These are phyloP conservation scores for Bombycilla garrulus DNA, from an alignment of 2,113 vertebrate species.

Conservation along the genomic window DNA sequence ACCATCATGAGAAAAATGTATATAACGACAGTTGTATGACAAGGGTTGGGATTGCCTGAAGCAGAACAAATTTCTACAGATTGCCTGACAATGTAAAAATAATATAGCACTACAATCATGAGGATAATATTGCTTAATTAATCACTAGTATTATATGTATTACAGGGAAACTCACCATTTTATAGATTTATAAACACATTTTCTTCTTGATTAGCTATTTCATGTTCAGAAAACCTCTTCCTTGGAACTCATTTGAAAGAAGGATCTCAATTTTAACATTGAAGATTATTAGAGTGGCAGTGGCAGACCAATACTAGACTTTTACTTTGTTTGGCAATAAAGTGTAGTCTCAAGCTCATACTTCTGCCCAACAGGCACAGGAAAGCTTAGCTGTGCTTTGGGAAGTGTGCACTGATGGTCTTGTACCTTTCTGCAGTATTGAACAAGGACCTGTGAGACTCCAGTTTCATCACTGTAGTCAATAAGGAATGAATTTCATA, in stretches of 20 bases:
- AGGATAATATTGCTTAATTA: constrained; percentile 34
- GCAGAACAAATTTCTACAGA: constrained; percentile 34
- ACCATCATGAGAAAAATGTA: neutral
- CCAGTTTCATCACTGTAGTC: neutral
- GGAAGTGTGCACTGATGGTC: neutral
- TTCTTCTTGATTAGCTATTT: constrained; percentile 34
- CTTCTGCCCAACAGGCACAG: rapidly evolving
- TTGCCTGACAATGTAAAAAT: constrained; percentile 20
- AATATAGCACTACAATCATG: neutral
- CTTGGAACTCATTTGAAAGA: neutral
- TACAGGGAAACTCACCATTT: neutral
- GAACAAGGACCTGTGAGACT: neutral
- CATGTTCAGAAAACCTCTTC: neutral
- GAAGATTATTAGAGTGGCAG: neutral
- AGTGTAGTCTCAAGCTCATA: neutral
- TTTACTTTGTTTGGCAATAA: neutral
- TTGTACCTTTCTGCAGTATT: neutral
- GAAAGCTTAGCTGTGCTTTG: neutral
- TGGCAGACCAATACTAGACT: neutral
- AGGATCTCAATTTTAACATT: neutral
- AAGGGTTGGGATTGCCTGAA: constrained; percentile 34
- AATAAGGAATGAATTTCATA: neutral
- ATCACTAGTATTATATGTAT: neutral
- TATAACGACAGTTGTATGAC: neutral
- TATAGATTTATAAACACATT: neutral